Percentiles rank a stretch among this genome's conserved stretches.
Conservation (phyloP, 2,888 invertebrate species). For the Rhagium mordax region DNA sequence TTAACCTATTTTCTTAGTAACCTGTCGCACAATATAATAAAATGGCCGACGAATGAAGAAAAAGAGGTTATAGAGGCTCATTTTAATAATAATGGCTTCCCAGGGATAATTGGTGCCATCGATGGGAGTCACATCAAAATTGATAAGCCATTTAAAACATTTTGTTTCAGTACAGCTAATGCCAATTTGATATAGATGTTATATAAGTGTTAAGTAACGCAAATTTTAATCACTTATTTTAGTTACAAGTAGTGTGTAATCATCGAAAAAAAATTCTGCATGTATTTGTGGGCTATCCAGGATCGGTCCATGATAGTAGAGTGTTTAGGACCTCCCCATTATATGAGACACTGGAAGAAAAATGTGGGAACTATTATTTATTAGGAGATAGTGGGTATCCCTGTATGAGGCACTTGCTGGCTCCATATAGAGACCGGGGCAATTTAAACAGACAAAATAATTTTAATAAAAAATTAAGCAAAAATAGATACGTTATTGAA, state of each 20-base stretch:
- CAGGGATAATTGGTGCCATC: slow-evolving; percentile 42
- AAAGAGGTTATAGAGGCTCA: slow-evolving; percentile 27
- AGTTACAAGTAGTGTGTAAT: slow-evolving; percentile 6
- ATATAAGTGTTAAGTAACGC: background rate
- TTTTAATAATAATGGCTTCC: slow-evolving; percentile 39
- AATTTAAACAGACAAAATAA: slow-evolving; percentile 7
- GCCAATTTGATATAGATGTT: background rate
- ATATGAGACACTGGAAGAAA: background rate
- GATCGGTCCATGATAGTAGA: slow-evolving; percentile 19
- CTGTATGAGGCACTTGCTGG: slow-evolving; percentile 7
- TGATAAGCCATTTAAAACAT: slow-evolving; percentile 36
- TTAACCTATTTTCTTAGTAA: slow-evolving; percentile 32
- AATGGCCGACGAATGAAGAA: slow-evolving; percentile 33
- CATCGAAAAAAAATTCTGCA: slow-evolving; percentile 1
- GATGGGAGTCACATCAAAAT: slow-evolving; percentile 40
- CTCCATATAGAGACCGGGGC: slow-evolving; percentile 12
- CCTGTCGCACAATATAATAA: slow-evolving; percentile 23
- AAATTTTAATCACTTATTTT: background rate
- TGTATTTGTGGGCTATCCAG: slow-evolving; percentile 25
- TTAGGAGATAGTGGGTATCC: slow-evolving; percentile 26
- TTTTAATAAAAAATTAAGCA: slow-evolving; percentile 3
- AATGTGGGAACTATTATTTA: slow-evolving; percentile 7
- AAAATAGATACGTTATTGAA: slow-evolving; percentile 29
- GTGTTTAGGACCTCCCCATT: slow-evolving; percentile 18
- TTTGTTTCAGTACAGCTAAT: slow-evolving; percentile 39